Percentiles rank a stretch among this genome's conserved stretches.
Evolutionary conservation across 2,888 invertebrate genomes (phyloP).

Genomic region (Gari tellinella): DNA sequence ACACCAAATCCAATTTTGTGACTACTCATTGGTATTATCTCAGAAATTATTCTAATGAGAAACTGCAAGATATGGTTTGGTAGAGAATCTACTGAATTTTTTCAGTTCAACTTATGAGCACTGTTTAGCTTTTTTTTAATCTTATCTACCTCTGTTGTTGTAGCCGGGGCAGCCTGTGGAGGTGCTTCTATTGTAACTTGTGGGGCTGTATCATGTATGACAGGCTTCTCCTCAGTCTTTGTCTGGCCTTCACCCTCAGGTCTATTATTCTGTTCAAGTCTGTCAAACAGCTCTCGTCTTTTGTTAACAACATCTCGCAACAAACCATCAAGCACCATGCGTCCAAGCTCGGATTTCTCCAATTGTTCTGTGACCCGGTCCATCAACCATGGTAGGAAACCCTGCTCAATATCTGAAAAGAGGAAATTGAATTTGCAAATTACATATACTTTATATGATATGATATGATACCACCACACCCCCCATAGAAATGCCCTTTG

Average conservation of each 20-base stretch:
- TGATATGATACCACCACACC: too few species aligned
- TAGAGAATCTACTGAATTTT: too few species aligned
- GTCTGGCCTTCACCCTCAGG: constrained; percentile 18
- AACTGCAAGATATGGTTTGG: too few species aligned
- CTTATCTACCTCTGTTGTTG: constrained; percentile 65
- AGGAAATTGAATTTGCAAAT: not conserved
- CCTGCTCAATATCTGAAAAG: constrained; percentile 86
- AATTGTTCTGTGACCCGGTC: constrained; percentile 92
- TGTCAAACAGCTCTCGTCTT: constrained; percentile 74
- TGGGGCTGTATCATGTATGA: constrained; percentile 16
- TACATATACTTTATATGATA: too few species aligned
- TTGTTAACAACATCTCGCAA: constrained; percentile 80
- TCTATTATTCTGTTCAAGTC: constrained; percentile 65
- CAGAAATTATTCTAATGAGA: too few species aligned
- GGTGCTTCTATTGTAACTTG: constrained; percentile 55
- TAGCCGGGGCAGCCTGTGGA: constrained; percentile 67
- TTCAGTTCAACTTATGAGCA: too few species aligned
- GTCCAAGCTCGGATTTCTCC: constrained; percentile 91
- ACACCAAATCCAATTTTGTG: too few species aligned
- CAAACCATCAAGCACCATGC: constrained; percentile 91
- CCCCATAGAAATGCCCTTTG: too few species aligned
- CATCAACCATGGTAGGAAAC: constrained; percentile 95
- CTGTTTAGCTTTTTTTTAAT: too few species aligned
- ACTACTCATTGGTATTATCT: too few species aligned
- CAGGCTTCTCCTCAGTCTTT: constrained; percentile 29